phyloP scores from a whole-genome alignment of 2,888 invertebrate genomes.

The Stenchaetothrips biformis region DNA sequence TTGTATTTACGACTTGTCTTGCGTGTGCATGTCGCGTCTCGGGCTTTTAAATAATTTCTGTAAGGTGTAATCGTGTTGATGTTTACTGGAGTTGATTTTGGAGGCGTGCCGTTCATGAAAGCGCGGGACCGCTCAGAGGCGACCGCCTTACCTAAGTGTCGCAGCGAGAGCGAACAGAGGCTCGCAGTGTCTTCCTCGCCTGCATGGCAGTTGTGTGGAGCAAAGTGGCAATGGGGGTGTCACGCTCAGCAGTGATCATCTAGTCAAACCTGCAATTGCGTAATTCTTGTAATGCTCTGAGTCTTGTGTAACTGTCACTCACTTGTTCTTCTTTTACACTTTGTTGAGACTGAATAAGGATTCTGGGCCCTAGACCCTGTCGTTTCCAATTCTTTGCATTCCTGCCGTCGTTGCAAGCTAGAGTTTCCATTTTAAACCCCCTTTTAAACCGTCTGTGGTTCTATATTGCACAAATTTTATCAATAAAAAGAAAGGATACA shows the following conservation, averaged over 20 bases:
- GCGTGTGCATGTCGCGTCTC: neutral
- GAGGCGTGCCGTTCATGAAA: too few species aligned
- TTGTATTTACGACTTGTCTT: neutral
- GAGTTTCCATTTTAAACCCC: neutral
- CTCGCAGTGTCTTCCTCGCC: too few species aligned
- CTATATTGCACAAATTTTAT: neutral
- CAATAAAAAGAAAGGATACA: neutral
- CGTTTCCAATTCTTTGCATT: neutral
- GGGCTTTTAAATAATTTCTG: too few species aligned
- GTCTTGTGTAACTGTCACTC: neutral
- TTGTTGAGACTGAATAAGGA: neutral
- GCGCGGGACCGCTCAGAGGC: too few species aligned
- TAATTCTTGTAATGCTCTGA: neutral
- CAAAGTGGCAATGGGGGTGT: neutral
- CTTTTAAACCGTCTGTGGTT: neutral
- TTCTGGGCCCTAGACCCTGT: neutral
- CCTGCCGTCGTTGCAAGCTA: neutral
- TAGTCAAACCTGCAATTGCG: neutral
- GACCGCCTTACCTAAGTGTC: too few species aligned
- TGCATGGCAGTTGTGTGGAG: too few species aligned
- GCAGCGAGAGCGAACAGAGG: too few species aligned
- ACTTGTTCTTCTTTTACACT: neutral
- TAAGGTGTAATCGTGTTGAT: too few species aligned
- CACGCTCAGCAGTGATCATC: neutral
- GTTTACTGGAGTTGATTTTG: too few species aligned